A percentile compares a stretch with the other conserved stretches of the same genome.
Conservation (phyloP, 2,797 vertebrate genomes). For the Rachycentron canadum region DNA sequence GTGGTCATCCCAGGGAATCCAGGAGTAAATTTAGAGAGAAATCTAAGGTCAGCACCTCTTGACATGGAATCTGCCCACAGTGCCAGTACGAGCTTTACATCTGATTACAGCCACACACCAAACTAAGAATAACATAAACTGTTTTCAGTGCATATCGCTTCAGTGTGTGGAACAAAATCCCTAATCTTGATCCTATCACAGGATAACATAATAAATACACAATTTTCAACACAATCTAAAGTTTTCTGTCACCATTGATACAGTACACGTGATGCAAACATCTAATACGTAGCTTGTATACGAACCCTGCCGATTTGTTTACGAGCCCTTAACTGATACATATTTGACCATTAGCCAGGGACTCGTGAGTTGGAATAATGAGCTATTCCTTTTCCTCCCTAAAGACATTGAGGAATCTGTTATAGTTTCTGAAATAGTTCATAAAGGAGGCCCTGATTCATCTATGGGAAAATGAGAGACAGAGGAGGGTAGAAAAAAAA, state of each 20-base stretch:
- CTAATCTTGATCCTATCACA: not conserved
- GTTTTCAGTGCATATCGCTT: not conserved
- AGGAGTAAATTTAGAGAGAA: slow-evolving; percentile 65
- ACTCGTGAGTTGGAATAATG: slow-evolving; percentile 13
- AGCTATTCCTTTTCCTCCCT: not conserved
- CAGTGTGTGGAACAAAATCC: not conserved
- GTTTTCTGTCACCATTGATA: not conserved
- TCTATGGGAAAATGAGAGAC: slow-evolving; percentile 20
- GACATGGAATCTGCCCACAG: slow-evolving; percentile 25
- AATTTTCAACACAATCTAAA: not conserved
- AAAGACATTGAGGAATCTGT: slow-evolving; percentile 15
- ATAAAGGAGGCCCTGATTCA: slow-evolving; percentile 21
- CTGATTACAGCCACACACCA: not conserved
- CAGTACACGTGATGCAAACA: not conserved
- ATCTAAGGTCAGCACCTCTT: slow-evolving; percentile 56
- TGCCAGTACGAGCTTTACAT: not conserved
- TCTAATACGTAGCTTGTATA: not conserved
- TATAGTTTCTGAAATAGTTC: slow-evolving; percentile 20
- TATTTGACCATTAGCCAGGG: not conserved
- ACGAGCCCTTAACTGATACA: not conserved
- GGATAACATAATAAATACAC: too few species aligned
- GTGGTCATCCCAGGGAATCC: slow-evolving; percentile 48
- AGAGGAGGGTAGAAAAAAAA: not conserved
- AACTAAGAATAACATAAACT: not conserved
- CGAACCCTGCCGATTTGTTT: not conserved